These are phyloP conservation scores for Xanthia icteritia DNA, from an alignment of 2,888 invertebrate species.

Conservation along the genomic window DNA sequence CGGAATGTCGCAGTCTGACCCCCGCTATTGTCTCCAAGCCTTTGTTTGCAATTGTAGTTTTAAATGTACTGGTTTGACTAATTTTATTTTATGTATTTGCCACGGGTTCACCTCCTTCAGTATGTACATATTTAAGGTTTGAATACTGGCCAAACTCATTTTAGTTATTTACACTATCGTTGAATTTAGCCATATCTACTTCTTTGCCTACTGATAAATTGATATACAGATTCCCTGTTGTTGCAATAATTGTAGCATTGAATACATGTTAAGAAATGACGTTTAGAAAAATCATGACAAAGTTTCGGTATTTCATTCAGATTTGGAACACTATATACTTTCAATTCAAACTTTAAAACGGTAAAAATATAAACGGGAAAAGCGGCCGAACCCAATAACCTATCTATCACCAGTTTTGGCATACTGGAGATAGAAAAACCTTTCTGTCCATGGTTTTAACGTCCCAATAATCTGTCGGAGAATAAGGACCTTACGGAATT, in stretches of 20 bases:
- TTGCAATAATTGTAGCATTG: not conserved
- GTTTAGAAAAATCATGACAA: not conserved
- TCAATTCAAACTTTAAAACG: not conserved
- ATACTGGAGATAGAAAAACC: too few species aligned
- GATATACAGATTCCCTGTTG: not conserved
- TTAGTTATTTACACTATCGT: not conserved
- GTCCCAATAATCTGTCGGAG: too few species aligned
- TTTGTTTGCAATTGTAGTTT: conserved; percentile 50
- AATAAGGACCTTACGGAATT: too few species aligned
- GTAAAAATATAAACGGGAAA: too few species aligned
- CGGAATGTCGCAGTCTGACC: conserved; percentile 37
- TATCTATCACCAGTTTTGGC: too few species aligned
- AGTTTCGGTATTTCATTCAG: not conserved
- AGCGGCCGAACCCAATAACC: too few species aligned
- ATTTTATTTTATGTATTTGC: conserved; percentile 54
- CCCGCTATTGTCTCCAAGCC: conserved; percentile 49
- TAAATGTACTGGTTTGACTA: conserved; percentile 43
- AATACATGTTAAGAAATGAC: too few species aligned
- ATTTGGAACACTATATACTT: not conserved
- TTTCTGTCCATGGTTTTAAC: too few species aligned
- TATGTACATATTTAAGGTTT: conserved; percentile 44
- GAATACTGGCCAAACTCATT: not conserved
- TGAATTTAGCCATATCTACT: not conserved
- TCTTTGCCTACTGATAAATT: not conserved
- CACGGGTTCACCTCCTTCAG: conserved; percentile 16